phyloP scores from a whole-genome alignment of 2,797 vertebrate genomes.

The Lophius americanus region DNA sequence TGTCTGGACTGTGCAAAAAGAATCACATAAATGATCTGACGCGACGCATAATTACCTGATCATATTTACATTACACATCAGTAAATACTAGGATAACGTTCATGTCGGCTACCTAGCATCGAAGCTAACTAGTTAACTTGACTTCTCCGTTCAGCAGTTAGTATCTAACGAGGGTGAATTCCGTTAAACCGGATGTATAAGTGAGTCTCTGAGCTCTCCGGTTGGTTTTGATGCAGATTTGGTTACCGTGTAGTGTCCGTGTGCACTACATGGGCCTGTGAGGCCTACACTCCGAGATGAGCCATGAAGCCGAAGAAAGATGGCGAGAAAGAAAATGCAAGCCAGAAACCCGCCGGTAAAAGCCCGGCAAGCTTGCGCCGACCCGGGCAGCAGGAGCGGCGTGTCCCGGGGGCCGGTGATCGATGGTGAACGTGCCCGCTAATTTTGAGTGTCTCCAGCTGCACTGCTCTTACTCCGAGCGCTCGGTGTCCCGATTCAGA shows the following conservation, averaged over 20 bases:
- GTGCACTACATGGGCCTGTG: conserved; percentile 87
- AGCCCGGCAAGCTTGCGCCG: conserved; percentile 73
- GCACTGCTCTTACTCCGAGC: conserved; percentile 83
- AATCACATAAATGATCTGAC: not conserved
- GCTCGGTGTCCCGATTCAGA: conserved; percentile 76
- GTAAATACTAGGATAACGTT: conserved; percentile 46
- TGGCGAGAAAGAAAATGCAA: conserved; percentile 80
- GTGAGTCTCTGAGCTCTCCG: conserved; percentile 21
- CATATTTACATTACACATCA: conserved; percentile 54
- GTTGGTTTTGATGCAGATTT: conserved; percentile 41
- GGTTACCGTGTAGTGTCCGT: conserved; percentile 50
- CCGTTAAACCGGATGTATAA: conserved; percentile 19
- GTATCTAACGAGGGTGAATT: conserved; percentile 37
- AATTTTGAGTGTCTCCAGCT: conserved; percentile 94
- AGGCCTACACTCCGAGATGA: conserved; percentile 94
- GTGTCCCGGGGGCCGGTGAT: conserved; percentile 88
- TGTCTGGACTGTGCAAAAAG: conserved; percentile 27
- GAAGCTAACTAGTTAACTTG: conserved; percentile 73
- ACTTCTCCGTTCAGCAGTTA: conserved; percentile 37
- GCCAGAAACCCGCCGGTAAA: conserved; percentile 80
- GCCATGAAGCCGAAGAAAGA: conserved; percentile 94
- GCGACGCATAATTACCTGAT: not conserved
- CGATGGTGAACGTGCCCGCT: conserved; percentile 96
- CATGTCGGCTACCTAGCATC: conserved; percentile 73
- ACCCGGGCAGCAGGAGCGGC: conserved; percentile 55